These are phyloP conservation scores for Plodia interpunctella DNA, from an alignment of 1,140 invertebrate genomes.

Conservation along the genomic window DNA sequence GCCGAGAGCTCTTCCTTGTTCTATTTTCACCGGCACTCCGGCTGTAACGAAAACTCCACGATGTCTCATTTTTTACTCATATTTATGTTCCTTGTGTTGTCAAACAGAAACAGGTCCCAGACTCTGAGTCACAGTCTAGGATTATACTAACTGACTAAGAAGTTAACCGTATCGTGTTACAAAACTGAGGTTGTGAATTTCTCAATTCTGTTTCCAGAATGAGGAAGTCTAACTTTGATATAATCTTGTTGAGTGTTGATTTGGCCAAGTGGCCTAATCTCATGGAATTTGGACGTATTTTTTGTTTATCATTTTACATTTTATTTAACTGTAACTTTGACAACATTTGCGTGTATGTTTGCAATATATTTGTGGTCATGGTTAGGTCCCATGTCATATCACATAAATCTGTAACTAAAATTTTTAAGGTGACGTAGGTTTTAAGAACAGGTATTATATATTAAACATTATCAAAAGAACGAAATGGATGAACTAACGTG, in stretches of 20 bases:
- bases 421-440: too few species aligned
- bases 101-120: conserved; percentile 9
- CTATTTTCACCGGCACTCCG: background rate
- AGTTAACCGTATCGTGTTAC: conserved; percentile 16
- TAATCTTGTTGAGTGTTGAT: background rate
- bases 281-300: background rate
- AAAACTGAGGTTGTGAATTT: background rate
- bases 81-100: conserved; percentile 17
- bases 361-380: too few species aligned
- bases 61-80: conserved; percentile 13
- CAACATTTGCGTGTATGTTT: too few species aligned
- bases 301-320: too few species aligned
- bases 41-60: background rate
- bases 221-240: background rate
- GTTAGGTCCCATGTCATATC: too few species aligned
- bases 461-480: too few species aligned
- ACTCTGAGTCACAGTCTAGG: conserved; percentile 18
- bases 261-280: background rate
- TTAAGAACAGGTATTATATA: too few species aligned
- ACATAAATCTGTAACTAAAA: too few species aligned
- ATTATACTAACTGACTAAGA: conserved; percentile 14
- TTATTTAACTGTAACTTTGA: too few species aligned
- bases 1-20: background rate
- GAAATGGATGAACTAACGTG: too few species aligned
- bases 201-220: background rate